These are phyloP conservation scores for Delphinapterus leucas DNA, from an alignment of 2,113 vertebrate species.

Conservation along the genomic window DNA sequence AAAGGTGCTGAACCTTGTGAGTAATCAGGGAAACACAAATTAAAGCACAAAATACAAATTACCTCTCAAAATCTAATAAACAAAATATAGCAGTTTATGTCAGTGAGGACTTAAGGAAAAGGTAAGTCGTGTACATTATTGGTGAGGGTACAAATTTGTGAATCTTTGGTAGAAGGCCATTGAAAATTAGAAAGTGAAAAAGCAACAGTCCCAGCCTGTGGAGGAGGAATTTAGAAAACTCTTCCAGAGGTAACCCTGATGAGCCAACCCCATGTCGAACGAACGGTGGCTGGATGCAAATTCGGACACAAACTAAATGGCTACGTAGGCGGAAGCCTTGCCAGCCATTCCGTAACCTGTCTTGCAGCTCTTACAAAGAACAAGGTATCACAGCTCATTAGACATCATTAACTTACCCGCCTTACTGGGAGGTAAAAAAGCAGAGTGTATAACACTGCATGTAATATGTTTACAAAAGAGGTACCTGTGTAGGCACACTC, in stretches of 20 bases:
- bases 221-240: background rate
- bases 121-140: background rate
- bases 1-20: background rate
- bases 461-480: background rate
- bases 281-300: background rate
- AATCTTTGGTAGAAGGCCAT: background rate
- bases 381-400: background rate
- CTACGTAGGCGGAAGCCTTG: background rate
- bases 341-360: background rate
- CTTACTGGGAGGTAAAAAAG: background rate
- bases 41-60: constrained; percentile 39
- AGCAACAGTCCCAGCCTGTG: background rate
- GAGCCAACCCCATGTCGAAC: background rate
- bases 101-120: background rate
- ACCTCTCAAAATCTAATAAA: background rate
- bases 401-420: accelerated
- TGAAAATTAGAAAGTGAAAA: background rate
- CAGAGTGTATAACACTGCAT: background rate
- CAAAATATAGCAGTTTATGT: background rate
- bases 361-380: background rate
- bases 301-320: too few relatives aligned
- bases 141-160: background rate
- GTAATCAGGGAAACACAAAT: constrained; percentile 3
- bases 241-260: background rate
- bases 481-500: background rate